Base-by-base conservation (phyloP, 2,797 vertebrate genomes). In the Odontamblyopus rebecca region DNA sequence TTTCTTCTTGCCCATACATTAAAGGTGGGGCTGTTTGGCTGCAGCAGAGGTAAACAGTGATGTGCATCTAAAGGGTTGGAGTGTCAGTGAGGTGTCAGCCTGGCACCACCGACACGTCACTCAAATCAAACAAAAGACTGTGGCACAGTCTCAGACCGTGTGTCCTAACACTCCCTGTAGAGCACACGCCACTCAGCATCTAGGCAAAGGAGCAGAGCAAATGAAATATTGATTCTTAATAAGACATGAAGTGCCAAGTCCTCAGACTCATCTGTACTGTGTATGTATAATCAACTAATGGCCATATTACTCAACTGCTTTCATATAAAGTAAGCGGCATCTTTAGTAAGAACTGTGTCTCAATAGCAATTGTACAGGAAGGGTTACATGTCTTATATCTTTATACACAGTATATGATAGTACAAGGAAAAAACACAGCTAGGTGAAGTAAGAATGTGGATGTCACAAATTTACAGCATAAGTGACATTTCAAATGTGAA, bases 201-300 rank as follows among this genome's bases (percentile, higher is more conserved):
- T 70, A 79, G 77, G 80, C 75, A 77, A 77, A 73, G 73, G 74
- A 84, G 79, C 72, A 80, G 80, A 80, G 75, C 75, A 88, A 90
- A 90, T 91, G 82, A 90, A 91, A 89, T 90, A 92, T 91, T 92
- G 90, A 92, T 90, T 86, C 80, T 72, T 88, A 85, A 91, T 91
- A 81, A 84, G 78, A 86, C 83, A 78, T 83, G 82, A 88, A 89
- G 86, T 81, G 76, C n/a, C n/a, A n/a, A n/a, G n/a, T 88, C 57
- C 69, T 68, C 27, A 15, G 70, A 69, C 61, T 32, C 72, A 82
- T 80, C 63, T 69, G 48, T 74, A 61, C 57, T 62, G 67, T 76
- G 70, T 64, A 70, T 79, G 81, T 78, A 72, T 77, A 68, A 82
- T 72, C 71, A 80, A 68, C 83, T 83, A 74, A 71, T 51, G 72